Evolutionary conservation across 1,140 invertebrate genomes (phyloP).

Genomic region (Drosophila quadrilineata): DNA sequence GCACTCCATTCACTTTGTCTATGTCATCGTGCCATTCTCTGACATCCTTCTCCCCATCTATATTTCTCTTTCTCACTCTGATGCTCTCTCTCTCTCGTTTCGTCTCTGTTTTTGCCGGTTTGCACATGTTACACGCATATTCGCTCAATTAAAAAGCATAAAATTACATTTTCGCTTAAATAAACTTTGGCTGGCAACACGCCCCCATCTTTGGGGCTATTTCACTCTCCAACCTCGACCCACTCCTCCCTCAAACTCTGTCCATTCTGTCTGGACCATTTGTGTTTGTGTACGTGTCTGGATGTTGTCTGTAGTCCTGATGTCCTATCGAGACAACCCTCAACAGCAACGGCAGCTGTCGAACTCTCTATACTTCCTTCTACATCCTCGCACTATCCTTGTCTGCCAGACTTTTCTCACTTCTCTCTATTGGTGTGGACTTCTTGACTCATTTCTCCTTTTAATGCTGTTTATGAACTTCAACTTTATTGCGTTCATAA

Average conservation of each 20-base stretch:
- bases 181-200: slow-evolving; percentile 45
- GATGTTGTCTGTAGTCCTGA: slow-evolving; percentile 8
- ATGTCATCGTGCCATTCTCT: neutral
- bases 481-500: neutral
- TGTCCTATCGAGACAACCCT: slow-evolving; percentile 9
- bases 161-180: slow-evolving; percentile 78
- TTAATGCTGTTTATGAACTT: neutral
- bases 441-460: slow-evolving; percentile 9
- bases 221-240: neutral
- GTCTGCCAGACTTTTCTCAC: slow-evolving; percentile 11
- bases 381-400: neutral
- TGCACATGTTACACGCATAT: slow-evolving; percentile 71
- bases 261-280: slow-evolving; percentile 2
- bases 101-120: slow-evolving; percentile 19
- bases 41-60: neutral
- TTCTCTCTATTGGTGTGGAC: neutral
- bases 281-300: slow-evolving; percentile 33
- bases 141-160: slow-evolving; percentile 79
- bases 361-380: neutral
- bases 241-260: neutral
- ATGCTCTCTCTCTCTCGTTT: neutral
- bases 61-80: neutral
- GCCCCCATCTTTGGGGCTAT: neutral
- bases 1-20: slow-evolving; percentile 36
- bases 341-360: neutral